Percentiles rank a stretch among this genome's conserved stretches.
phyloP scores from a whole-genome alignment of 2,113 vertebrate genomes.

The Meleagris gallopavo region DNA sequence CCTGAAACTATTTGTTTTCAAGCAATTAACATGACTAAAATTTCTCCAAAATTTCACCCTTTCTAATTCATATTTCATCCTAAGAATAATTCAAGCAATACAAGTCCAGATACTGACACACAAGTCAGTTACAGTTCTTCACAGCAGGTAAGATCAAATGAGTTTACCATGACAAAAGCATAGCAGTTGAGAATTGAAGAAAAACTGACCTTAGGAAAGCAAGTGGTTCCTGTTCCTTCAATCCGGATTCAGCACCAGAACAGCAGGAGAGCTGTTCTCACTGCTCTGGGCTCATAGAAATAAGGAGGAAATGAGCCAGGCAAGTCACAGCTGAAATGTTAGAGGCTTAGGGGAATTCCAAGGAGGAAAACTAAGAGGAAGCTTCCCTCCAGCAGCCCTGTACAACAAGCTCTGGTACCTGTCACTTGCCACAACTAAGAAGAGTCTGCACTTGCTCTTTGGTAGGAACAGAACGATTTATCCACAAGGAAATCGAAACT shows the following conservation, averaged over 20 bases:
- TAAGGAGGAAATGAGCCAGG: slow-evolving; percentile 24
- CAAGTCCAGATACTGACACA: neutral
- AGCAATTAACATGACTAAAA: neutral
- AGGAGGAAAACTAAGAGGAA: slow-evolving; percentile 4
- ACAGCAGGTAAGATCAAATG: neutral
- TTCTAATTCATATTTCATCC: neutral
- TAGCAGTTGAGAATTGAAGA: neutral
- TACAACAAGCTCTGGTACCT: neutral
- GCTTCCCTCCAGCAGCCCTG: neutral
- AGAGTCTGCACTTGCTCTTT: neutral
- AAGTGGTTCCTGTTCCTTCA: neutral
- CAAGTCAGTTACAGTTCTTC: neutral
- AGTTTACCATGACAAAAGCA: neutral
- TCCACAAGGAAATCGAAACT: neutral
- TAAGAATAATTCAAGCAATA: neutral
- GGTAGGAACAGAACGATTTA: neutral
- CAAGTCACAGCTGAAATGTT: neutral
- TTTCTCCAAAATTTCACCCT: neutral
- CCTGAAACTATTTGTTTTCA: neutral
- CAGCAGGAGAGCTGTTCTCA: neutral
- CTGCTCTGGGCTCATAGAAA: neutral
- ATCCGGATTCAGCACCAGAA: neutral
- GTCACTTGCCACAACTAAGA: neutral
- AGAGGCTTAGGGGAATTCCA: slow-evolving; percentile 47
- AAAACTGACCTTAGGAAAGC: slow-evolving; percentile 35